phyloP scores from a whole-genome alignment of 2,113 vertebrate species.

The Leucopsar rothschildi region DNA sequence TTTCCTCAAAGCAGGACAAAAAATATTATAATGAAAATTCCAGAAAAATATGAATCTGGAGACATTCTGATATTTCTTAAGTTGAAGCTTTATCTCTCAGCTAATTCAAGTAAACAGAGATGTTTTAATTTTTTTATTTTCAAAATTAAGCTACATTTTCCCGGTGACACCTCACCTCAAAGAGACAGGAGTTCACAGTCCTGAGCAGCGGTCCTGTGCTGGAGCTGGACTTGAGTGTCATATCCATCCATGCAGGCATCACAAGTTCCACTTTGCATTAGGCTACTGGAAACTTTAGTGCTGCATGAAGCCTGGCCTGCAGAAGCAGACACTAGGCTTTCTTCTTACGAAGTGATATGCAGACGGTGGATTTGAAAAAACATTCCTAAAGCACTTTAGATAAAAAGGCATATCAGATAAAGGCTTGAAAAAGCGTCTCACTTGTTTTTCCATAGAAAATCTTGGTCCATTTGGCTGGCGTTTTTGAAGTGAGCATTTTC shows the following conservation, averaged over 20 bases:
- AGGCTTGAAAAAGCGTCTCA: neutral
- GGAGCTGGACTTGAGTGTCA: neutral
- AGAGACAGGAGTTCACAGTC: neutral
- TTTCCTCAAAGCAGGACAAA: neutral
- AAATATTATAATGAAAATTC: slow-evolving; percentile 7
- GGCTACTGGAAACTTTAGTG: neutral
- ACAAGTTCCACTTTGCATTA: neutral
- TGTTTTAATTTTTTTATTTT: neutral
- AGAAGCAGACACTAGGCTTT: neutral
- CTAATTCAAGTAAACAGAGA: neutral
- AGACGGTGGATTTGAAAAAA: neutral
- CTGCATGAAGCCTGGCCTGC: neutral
- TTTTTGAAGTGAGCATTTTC: neutral
- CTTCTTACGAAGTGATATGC: neutral
- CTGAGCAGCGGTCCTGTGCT: neutral
- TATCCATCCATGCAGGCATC: too few species aligned
- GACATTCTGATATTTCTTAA: neutral
- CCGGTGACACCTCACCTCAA: neutral
- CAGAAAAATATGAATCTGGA: neutral
- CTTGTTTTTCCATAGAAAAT: neutral
- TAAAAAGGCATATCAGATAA: neutral
- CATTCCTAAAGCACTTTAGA: neutral
- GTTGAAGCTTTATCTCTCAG: neutral
- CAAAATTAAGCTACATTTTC: neutral
- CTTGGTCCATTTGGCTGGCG: neutral